Conservation (phyloP, 2,113 vertebrate genomes). For the Cyanoliseus patagonus region DNA sequence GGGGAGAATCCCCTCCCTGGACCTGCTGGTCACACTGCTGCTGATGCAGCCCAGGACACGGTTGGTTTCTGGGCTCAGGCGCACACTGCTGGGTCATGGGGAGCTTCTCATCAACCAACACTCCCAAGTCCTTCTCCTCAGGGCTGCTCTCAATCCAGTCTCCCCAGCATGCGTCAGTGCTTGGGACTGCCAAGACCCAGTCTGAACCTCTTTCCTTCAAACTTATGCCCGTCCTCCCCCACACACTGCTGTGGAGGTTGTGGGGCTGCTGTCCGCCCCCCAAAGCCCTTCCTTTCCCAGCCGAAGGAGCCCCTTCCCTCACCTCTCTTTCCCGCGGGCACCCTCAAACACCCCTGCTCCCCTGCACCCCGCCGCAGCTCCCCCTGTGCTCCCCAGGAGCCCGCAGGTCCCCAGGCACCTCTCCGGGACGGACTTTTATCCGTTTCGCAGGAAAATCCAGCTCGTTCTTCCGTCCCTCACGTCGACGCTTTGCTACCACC, state of each 20-base stretch:
- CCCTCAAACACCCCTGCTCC: rapidly evolving
- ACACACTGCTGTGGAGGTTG: too few relatives aligned
- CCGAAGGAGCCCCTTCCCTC: background rate
- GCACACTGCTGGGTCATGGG: background rate
- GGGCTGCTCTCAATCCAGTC: background rate
- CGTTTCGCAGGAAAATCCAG: background rate
- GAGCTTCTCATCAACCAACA: background rate
- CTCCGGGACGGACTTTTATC: rapidly evolving
- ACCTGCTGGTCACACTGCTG: background rate
- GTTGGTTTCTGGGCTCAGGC: background rate
- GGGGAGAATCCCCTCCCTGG: background rate
- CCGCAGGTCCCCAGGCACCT: background rate
- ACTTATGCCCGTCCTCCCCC: rapidly evolving
- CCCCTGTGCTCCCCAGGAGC: background rate
- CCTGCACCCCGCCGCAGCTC: too few relatives aligned
- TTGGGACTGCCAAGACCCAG: background rate
- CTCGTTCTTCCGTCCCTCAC: rapidly evolving
- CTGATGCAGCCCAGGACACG: background rate
- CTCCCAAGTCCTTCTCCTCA: background rate
- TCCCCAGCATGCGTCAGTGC: background rate
- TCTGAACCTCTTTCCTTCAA: background rate
- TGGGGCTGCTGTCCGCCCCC: background rate
- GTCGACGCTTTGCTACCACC: background rate
- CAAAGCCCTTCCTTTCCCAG: too few relatives aligned
- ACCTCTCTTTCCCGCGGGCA: background rate